Base-by-base conservation (phyloP, 2,888 invertebrate genomes). In the Tholera decimalis region DNA sequence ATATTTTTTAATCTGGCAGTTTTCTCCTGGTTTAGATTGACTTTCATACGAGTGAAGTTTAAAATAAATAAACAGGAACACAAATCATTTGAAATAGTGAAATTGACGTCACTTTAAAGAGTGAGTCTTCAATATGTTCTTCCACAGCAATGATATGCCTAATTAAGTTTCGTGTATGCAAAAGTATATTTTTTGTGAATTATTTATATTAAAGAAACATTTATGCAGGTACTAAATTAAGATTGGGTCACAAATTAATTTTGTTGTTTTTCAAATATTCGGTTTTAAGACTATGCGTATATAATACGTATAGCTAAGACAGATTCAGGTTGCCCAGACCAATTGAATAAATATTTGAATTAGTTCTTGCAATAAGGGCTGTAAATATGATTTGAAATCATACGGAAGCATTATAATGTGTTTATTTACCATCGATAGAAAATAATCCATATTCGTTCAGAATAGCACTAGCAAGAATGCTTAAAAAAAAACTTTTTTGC, bases 161-260 rank as follows among this genome's bases (percentile, higher is more conserved):
- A 43, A 64, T 53, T 35, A 33, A 53, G 22, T 35, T 33, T 39
- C 41, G n/a, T 39, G 11, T 39, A 47, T 20, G 24, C 37, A 5
- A 60, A 22, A 60, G 46, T 26, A 62, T 62, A 30, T 33, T 24
- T 33, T 49, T 41, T 3, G 24, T 30, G 24, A 39, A 47, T 39
- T 39, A 22, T 9, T 20, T 20, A 11, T 30, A 62, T 47, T 8
- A 15, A 9, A 24, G 18, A 50, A 33, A 50, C 15, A n/a, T 30
- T 18, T 33, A 20, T 9, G 6, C 30, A 30, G 30, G n/a, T n/a
- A n/a, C 33, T 20, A n/a, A n/a, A 53, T 49, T 39, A 26, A 13
- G 20, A 18, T 13, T 9, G 3, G 13, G n/a, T 30, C 1, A 22
- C 18, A 1, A 22, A 60, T 60, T 24, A 2, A 46, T 30, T 61